phyloP scores from a whole-genome alignment of 2,113 vertebrate species.

The Sinocyclocheilus grahami region DNA sequence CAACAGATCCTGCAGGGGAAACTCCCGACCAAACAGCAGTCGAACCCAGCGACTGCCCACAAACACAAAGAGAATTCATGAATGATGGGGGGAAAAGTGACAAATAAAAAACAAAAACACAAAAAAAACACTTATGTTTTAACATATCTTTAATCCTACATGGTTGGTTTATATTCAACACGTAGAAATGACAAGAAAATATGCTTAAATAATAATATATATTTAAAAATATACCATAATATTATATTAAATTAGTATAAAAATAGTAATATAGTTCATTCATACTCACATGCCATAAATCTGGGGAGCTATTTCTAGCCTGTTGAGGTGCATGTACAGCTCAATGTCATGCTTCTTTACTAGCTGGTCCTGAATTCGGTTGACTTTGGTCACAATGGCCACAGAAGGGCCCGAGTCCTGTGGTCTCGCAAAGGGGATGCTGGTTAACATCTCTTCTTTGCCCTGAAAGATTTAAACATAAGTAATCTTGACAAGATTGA shows the following conservation, averaged over 20 bases:
- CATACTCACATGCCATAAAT: slow-evolving; percentile 98
- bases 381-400: slow-evolving; percentile 97
- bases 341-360: slow-evolving; percentile 96
- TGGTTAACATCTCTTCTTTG: slow-evolving; percentile 90
- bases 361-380: slow-evolving; percentile 96
- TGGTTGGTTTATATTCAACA: not conserved
- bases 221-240: too few relatives aligned
- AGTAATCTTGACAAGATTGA: not conserved
- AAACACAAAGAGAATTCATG: slow-evolving; percentile 9
- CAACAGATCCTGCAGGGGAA: slow-evolving; percentile 93
- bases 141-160: too few relatives aligned
- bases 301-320: slow-evolving; percentile 96
- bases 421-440: slow-evolving; percentile 93
- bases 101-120: not conserved
- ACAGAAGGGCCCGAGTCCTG: slow-evolving; percentile 95
- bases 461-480: slow-evolving; percentile 75
- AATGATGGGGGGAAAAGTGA: not conserved
- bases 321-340: slow-evolving; percentile 95
- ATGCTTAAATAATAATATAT: too few relatives aligned
- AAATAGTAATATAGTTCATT: not conserved
- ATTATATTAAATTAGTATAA: not conserved
- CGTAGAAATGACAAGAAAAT: not conserved
- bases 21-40: slow-evolving; percentile 93
- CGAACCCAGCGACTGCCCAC: slow-evolving; percentile 89
- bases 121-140: not conserved